phyloP scores from a whole-genome alignment of 2,113 vertebrate genomes.

The Laterallus jamaicensis region DNA sequence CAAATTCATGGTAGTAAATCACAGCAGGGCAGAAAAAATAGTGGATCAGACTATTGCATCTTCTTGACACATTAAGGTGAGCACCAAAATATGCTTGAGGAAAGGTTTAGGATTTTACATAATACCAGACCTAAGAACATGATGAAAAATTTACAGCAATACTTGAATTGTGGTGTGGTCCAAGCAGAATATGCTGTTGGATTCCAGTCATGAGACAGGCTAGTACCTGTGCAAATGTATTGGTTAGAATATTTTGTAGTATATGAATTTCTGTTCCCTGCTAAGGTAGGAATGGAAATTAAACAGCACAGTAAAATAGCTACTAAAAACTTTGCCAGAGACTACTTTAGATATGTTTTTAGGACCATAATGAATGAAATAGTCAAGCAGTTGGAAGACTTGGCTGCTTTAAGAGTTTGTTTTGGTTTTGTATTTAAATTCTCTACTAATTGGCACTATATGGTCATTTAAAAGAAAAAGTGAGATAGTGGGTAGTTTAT shows the following conservation, averaged over 20 bases:
- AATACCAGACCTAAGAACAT: not conserved
- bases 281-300: not conserved
- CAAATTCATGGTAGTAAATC: not conserved
- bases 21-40: not conserved
- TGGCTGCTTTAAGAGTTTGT: not conserved
- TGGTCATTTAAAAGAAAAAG: not conserved
- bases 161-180: not conserved
- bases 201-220: not conserved
- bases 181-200: not conserved
- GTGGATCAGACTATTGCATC: not conserved
- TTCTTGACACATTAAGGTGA: not conserved
- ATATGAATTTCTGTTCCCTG: not conserved
- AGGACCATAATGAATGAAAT: not conserved
- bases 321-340: not conserved
- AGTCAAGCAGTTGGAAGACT: not conserved
- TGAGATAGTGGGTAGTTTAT: not conserved
- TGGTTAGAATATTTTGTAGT: not conserved
- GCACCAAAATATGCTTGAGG: not conserved
- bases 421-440: not conserved
- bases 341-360: not conserved
- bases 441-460: not conserved
- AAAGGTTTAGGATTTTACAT: not conserved
- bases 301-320: not conserved
- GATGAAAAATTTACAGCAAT: not conserved
- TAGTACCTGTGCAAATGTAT: not conserved